A percentile compares a stretch with the other conserved stretches of the same genome.
phyloP scores from a whole-genome alignment of 2,797 vertebrate species.

The Miichthys miiuy region DNA sequence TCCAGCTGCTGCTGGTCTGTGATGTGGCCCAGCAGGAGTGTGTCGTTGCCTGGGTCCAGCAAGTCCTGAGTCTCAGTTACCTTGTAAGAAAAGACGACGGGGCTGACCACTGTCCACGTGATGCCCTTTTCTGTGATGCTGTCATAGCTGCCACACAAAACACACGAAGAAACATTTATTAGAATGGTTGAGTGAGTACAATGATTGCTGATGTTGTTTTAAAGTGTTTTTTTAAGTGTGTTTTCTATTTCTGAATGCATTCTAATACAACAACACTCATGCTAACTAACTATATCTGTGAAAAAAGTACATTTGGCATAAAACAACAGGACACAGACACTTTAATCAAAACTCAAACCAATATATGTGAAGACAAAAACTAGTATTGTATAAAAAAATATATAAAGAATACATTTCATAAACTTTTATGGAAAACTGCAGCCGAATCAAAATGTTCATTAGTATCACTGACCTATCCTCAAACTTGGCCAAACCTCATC shows the following conservation, averaged over 20 bases:
- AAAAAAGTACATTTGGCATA: neutral
- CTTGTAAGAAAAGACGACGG: conserved; percentile 87
- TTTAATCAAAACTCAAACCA: neutral
- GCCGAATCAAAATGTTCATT: neutral
- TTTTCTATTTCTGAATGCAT: neutral
- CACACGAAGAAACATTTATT: conserved; percentile 11
- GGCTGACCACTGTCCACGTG: conserved; percentile 87
- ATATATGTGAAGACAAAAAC: neutral
- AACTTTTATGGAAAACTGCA: neutral
- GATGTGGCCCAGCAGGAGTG: conserved; percentile 86
- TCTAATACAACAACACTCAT: neutral
- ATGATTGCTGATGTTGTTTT: neutral
- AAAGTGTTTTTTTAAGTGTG: neutral
- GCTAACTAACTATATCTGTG: neutral
- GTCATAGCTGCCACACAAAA: conserved; percentile 82
- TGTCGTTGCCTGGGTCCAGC: conserved; percentile 85
- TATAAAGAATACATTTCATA: neutral
- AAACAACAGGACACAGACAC: neutral
- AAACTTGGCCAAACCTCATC: neutral
- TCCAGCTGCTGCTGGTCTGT: conserved; percentile 80
- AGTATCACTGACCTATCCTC: neutral
- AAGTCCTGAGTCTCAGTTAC: conserved; percentile 84
- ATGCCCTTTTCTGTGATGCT: conserved; percentile 74
- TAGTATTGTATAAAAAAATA: neutral
- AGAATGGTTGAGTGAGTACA: neutral